phyloP scores from a whole-genome alignment of 92 coral and sea anemone genomes.

The Pocillopora meandrina region DNA sequence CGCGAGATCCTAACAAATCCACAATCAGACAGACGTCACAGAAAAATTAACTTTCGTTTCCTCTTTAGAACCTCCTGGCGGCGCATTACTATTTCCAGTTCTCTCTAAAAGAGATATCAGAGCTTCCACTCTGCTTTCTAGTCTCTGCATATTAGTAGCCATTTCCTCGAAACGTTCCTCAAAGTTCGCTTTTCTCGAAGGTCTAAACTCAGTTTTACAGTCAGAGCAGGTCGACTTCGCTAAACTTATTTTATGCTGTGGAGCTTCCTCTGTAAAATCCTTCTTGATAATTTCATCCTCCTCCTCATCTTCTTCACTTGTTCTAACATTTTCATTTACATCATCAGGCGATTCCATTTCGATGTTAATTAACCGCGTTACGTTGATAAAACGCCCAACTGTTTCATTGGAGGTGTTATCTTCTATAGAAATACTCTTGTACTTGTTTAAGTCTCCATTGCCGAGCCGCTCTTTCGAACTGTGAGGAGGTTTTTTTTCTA shows the following conservation, averaged over 20 bases:
- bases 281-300: conserved; percentile 12
- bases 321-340: conserved; percentile 1
- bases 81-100: conserved; percentile 4
- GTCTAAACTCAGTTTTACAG: conserved; percentile 35
- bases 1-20: background rate
- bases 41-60: conserved; percentile 1
- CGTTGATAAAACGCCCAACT: conserved; percentile 54
- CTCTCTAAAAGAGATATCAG: conserved; percentile 61
- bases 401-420: conserved; percentile 32
- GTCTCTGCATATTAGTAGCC: conserved; percentile 61
- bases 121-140: conserved; percentile 79
- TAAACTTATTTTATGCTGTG: conserved; percentile 52
- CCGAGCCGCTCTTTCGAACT: conserved; percentile 26
- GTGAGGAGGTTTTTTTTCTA: conserved; percentile 4
- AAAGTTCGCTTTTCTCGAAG: conserved; percentile 18
- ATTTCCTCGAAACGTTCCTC: conserved; percentile 79
- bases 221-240: conserved; percentile 43
- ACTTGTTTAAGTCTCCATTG: conserved; percentile 36
- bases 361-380: conserved; percentile 37
- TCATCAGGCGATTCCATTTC: conserved; percentile 19
- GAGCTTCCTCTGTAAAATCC: conserved; percentile 38
- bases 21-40: conserved; percentile 21
- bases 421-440: conserved; percentile 30
- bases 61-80: background rate
- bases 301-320: conserved; percentile 23